A percentile compares a stretch with the other conserved stretches of the same genome.
phyloP scores from a whole-genome alignment of 2,113 vertebrate genomes.

The Ranitomeya imitator region DNA sequence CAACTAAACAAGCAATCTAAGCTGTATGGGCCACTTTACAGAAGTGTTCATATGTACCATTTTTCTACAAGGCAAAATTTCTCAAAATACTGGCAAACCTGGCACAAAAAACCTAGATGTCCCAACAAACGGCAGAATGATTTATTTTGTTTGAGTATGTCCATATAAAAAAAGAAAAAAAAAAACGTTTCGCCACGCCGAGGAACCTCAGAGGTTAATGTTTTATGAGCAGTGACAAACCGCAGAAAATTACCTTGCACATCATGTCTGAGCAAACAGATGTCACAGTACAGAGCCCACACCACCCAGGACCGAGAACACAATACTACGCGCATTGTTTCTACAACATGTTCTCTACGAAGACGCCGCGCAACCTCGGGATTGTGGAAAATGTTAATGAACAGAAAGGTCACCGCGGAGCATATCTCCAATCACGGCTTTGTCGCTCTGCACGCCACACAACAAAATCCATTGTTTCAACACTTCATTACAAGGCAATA shows the following conservation, averaged over 20 bases:
- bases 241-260: not conserved
- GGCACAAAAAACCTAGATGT: too few relatives aligned
- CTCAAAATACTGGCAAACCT: too few relatives aligned
- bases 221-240: not conserved
- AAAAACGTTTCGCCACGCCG: not conserved
- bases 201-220: not conserved
- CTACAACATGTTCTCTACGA: slow-evolving; percentile 16
- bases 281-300: not conserved
- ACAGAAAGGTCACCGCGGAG: slow-evolving; percentile 18
- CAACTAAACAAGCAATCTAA: too few relatives aligned
- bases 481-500: slow-evolving; percentile 58
- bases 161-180: not conserved
- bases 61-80: too few relatives aligned
- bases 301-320: not conserved
- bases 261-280: not conserved
- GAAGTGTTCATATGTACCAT: too few relatives aligned
- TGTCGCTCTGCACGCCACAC: slow-evolving; percentile 35
- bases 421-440: not conserved
- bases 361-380: not conserved
- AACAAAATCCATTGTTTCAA: slow-evolving; percentile 66
- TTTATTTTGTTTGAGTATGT: too few relatives aligned
- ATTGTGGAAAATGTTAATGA: slow-evolving; percentile 11
- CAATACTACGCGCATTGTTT: not conserved
- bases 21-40: too few relatives aligned
- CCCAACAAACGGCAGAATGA: too few relatives aligned